Base-by-base conservation (phyloP, 2,113 vertebrate species). In the Chlorodrepanis virens region DNA sequence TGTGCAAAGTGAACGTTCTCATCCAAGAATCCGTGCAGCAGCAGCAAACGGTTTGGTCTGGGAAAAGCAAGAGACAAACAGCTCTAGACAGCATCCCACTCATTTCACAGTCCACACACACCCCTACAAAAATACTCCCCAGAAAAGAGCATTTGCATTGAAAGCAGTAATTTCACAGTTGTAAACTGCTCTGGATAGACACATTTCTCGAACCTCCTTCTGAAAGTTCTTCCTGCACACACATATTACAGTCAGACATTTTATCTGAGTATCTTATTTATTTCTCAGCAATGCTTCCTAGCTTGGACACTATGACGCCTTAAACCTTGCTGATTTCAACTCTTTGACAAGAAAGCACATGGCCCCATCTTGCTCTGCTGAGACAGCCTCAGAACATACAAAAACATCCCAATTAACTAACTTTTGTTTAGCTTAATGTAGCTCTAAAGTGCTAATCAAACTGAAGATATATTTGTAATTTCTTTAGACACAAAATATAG, bases 1-100 rank as follows among this genome's bases (percentile, higher is more conserved):
- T 98, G 98, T 98, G 98, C 98, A 98, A 98, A 98, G 94, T 98
- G 98, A 90, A 98, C 98, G 5, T 98, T 98, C 94, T 98, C 98
- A 97, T 98, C 98, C 92, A 98, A 92, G 95, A 98, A 98, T 16
- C 98, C 98, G 2, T 98, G 98, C 7, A 98, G 96, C 85, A 98
- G 97, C 56, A 98, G 95, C 96, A 98, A 97, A 54, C 98, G 98
- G 90, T 98, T 98, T 59, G 98, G 98, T 95, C 98, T 98, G 92
- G 52, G 83, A 79, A 96, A 95, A 94, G 47, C 47, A 84, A 95
- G 78, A 96, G 27, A 88, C 14, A 64, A 93, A 64, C 56, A 42
- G 61, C 52, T 94, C 76, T 45, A 97, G 61, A 67, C 13, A 81
- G 87, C 37, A 83, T 3, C 77, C 74, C 28, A 79, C 40, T 39